Base-by-base conservation (phyloP, 2,888 invertebrate genomes). In the Parnassius orleans region DNA sequence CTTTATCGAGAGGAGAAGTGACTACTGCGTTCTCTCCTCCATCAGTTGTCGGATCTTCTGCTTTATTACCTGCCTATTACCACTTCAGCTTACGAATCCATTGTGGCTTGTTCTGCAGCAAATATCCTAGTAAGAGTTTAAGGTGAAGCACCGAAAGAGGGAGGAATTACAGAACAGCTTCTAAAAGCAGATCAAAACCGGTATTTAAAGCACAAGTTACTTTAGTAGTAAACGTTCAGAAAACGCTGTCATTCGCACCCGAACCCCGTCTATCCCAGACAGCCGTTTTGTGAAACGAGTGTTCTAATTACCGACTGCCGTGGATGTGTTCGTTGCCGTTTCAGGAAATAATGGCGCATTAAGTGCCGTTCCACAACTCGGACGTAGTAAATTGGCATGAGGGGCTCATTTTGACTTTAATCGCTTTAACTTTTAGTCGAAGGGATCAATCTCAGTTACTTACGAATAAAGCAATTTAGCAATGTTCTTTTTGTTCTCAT, bases 291-390 rank as follows among this genome's bases (percentile, higher is more conserved):
- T 11, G 46, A 53, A 53, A 60, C 47, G 53, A 53, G 46, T 41
- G 41, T 33, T 41, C 53, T 60, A 47, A 60, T 53, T 60, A 53
- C 50, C 24, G 24, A 53, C n/a, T 15, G 47, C 33, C 33, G 14
- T 9, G 41, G 47, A 50, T 50, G 50, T 19, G 14, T 53, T 46
- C 15, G 48, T 41, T 10, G 33, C 10, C 24, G 19, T 53, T 41
- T 47, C 11, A 41, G 44, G 51, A 51, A 42, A 57, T 50, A 60
- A 60, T 33, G 15, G n/a, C 53, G 42, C 14, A 41, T 46, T 47
- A 47, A 60, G 12, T 47, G 47, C 12, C 59, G 47, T 3, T 15
- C 46, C 47, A 44, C 53, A 41, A 53, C 41, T 11, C 11, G 43
- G 33, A 43, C 57, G 9, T 19, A 15, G 14, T 42, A 53, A 48